Evolutionary conservation across 1,140 invertebrate genomes (phyloP), one percentile per base, ranked within the genome.

Genomic region (Drosophila novamexicana): DNA sequence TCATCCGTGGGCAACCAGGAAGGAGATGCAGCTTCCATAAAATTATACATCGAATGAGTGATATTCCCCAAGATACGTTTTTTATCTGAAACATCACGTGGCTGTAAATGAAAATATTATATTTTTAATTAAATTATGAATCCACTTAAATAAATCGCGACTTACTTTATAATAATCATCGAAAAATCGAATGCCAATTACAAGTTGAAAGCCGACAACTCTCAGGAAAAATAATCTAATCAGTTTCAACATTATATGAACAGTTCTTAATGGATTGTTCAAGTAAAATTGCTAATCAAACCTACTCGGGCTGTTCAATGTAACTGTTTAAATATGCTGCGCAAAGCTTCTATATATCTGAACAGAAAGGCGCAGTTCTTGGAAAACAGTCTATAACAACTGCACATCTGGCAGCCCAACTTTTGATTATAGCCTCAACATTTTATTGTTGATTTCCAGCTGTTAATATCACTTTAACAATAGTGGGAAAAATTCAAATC

Each of bases 51-150:
- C 0, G 34, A 9, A 4, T 45, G 14, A n/a, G 34, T 73, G 8
- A 73, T 32, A 36, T 68, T 71, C 1, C 7, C 10, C 8, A 73
- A 29, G 2, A 68, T 5, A 4, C 9, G n/a, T 37, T 68, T 40
- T 42, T 73, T 73, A 29, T 61, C 64, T 14, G 70, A 22, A 8
- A 4, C 18, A 2, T 34, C n/a, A 7, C 42, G 40, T 29, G 5
- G 1, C 68, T 64, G 5, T 29, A 50, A 37, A 47, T 12, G 1
- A 10, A 40, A 22, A 6, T 14, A 54, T 14, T n/a, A 36, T 29
- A 52, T 5, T 36, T 29, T 29, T 1, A 1, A 14, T 5, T 40
- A 7, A 2, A 63, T 1, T 32, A 29, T 2, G 3, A 29, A 8
- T 32, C n/a, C 6, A 18, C 14, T 6, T 1, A 12, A 34, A 8